Conservation (phyloP, 2,888 invertebrate genomes). For the Conus canariensis region DNA sequence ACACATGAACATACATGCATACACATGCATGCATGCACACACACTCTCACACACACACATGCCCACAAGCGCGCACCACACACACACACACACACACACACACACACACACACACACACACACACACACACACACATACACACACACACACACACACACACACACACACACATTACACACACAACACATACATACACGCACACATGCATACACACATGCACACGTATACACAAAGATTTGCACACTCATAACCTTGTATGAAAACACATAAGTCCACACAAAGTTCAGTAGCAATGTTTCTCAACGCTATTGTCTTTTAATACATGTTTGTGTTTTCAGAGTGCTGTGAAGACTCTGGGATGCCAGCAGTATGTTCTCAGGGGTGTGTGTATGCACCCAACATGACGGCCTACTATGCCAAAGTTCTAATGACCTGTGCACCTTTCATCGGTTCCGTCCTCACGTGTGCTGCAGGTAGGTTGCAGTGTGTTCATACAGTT, state of each 20-base stretch:
- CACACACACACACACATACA: too few species aligned
- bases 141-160: too few species aligned
- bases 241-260: too few species aligned
- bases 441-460: conserved; percentile 9
- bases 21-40: neutral
- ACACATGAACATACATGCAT: too few species aligned
- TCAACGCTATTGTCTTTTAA: neutral
- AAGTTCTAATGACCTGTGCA: neutral
- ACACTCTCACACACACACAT: neutral
- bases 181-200: too few species aligned
- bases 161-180: too few species aligned
- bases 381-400: neutral
- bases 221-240: too few species aligned
- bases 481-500: too few species aligned
- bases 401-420: neutral
- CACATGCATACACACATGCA: too few species aligned
- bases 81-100: too few species aligned
- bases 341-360: conserved; percentile 15
- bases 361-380: neutral
- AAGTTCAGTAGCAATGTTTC: neutral
- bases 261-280: too few species aligned
- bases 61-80: too few species aligned
- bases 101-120: neutral
- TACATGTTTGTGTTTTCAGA: neutral
- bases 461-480: conserved; percentile 20